Base-by-base conservation (phyloP, 2,113 vertebrate species). In the Limanda limanda region DNA sequence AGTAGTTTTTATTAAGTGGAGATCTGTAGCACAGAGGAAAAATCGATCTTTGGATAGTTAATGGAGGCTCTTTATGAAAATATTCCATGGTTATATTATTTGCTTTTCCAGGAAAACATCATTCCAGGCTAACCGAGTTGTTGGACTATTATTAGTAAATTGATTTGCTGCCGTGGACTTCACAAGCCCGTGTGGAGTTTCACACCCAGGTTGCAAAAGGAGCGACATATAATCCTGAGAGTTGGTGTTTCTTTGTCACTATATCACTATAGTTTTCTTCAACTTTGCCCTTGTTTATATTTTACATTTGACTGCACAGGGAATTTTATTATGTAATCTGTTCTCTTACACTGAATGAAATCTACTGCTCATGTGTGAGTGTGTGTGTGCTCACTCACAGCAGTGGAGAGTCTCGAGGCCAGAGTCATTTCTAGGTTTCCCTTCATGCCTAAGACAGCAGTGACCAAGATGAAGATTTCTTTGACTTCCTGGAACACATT, bases 341-440 rank as follows among this genome's bases (percentile, higher is more conserved):
- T 60, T 40, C 11, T 42, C 40, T 42, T 13, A 42, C 45, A 48
- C 35, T 37, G 35, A 37, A 10, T 37, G 35, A 2, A 37, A 37
- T 37, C 2, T 37, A 37, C 35, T 37, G 9, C 1, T 37, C 35
- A 12, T 71, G 25, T 40, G 37, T 60, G 17, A 25, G 21, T 2
- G 37, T 58, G 18, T n/a, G n/a, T 65, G 17, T 74, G 52, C 12
- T 27, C 20, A 35, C 91, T 94, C 89, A 99, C 97, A 79, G 96
- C 96, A 7, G 98, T 99, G 2, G 97, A 99, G 14, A 99, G 96
- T 81, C 98, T 95, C 1, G 97, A 97, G 0, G 97, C 98, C 88
- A 99, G 90, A 0, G 97, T 99, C 98, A 98, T 99, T 89, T 99
- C 97, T 73, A 99, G 94, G 76, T 99, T 99, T 4, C 97, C 97